Percentiles rank a stretch among this genome's conserved stretches.
Conservation (phyloP, 2,797 vertebrate genomes). For the Picus viridis region DNA sequence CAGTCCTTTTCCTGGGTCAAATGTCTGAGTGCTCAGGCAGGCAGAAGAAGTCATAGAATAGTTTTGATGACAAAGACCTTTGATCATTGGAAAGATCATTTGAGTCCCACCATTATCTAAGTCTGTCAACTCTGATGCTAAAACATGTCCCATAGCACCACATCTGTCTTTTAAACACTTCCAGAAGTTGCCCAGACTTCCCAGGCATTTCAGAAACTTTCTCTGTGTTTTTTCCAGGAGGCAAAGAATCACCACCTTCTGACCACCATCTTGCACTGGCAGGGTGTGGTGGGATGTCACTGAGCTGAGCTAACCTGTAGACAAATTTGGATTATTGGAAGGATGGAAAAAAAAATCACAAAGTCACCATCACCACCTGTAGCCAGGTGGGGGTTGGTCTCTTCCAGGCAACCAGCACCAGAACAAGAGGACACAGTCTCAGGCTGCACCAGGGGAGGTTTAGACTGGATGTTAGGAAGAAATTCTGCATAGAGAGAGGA, state of each 20-base stretch:
- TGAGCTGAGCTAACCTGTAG: background rate
- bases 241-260: background rate
- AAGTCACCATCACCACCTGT: background rate
- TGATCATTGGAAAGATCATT: no score
- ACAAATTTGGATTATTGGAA: background rate
- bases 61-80: no score
- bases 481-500: no score
- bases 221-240: background rate
- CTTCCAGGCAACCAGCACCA: no score
- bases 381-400: no score
- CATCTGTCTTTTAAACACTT: no score
- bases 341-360: background rate
- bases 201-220: background rate
- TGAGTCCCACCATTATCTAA: no score
- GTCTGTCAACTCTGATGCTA: no score
- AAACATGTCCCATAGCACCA: no score
- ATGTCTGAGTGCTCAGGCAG: background rate
- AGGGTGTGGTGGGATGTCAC: background rate
- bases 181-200: background rate
- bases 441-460: no score
- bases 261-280: background rate
- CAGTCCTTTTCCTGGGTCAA: background rate
- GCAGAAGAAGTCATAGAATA: background rate
- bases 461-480: no score
- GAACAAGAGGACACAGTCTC: no score